Percentiles rank a stretch among this genome's conserved stretches.
phyloP scores from a whole-genome alignment of 2,888 invertebrate species.

The Octonoba sinensis region DNA sequence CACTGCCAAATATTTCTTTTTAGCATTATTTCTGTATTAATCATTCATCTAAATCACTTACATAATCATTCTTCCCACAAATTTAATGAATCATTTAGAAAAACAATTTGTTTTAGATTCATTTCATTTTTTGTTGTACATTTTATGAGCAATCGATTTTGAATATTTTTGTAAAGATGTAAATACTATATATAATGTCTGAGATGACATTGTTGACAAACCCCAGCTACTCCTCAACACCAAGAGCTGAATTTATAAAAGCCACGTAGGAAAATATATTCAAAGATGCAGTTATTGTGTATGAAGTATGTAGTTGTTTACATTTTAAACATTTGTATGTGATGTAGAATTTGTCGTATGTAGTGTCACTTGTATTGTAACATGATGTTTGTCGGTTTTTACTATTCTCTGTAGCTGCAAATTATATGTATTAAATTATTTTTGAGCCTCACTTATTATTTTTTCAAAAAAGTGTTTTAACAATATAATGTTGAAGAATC shows the following conservation, averaged over 20 bases:
- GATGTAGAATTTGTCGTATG: slow-evolving; percentile 52
- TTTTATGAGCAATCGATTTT: slow-evolving; percentile 33
- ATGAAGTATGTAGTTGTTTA: slow-evolving; percentile 60
- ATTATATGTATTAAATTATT: slow-evolving; percentile 64
- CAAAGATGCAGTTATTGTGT: slow-evolving; percentile 57
- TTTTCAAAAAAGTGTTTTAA: too few species aligned
- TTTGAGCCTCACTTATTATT: slow-evolving; percentile 50
- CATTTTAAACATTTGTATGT: slow-evolving; percentile 62
- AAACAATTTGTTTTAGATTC: not conserved
- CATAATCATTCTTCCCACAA: too few species aligned
- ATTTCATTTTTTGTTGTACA: slow-evolving; percentile 29
- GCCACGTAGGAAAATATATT: slow-evolving; percentile 17
- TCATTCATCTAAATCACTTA: too few species aligned
- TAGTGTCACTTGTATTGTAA: slow-evolving; percentile 62
- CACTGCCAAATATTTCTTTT: too few species aligned
- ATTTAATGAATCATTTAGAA: not conserved
- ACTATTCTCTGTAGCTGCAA: slow-evolving; percentile 62
- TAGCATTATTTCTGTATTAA: too few species aligned
- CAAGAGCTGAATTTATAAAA: slow-evolving; percentile 34
- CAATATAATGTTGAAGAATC: too few species aligned
- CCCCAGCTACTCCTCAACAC: slow-evolving; percentile 42
- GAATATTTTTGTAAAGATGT: slow-evolving; percentile 64
- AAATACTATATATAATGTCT: slow-evolving; percentile 50
- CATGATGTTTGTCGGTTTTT: slow-evolving; percentile 62
- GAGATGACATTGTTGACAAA: slow-evolving; percentile 36